These are phyloP conservation scores for Corydoras sp. DNA, from an alignment of 2,113 vertebrate genomes.

Conservation along the genomic window DNA sequence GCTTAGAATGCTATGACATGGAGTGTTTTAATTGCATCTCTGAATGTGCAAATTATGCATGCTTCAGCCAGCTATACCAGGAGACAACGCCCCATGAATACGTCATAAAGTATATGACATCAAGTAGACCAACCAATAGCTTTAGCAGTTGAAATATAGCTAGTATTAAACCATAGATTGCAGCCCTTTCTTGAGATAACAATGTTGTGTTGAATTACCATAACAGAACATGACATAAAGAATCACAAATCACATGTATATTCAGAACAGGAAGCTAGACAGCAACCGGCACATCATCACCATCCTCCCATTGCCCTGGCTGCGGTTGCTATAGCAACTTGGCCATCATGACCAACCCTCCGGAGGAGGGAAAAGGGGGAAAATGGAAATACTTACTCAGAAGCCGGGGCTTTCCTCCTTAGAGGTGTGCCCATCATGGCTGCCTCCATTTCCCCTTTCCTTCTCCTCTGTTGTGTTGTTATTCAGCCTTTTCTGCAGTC, in stretches of 20 bases:
- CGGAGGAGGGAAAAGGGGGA: constrained; percentile 27
- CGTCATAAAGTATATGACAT: too few relatives aligned
- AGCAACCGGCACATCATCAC: constrained; percentile 36
- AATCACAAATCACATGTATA: constrained; percentile 1
- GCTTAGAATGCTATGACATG: too few relatives aligned
- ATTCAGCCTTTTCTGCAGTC: constrained; percentile 1
- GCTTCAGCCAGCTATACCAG: too few relatives aligned
- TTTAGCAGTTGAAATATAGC: too few relatives aligned
- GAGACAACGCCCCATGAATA: too few relatives aligned
- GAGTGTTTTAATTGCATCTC: too few relatives aligned
- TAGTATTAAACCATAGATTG: neutral
- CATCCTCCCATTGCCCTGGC: constrained; percentile 30
- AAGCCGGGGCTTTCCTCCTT: constrained; percentile 35
- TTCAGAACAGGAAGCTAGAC: constrained; percentile 38
- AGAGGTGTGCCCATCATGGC: constrained; percentile 45
- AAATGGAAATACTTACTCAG: constrained; percentile 47
- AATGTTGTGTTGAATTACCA: neutral
- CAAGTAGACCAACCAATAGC: too few relatives aligned
- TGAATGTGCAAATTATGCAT: too few relatives aligned
- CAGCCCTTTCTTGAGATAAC: neutral
- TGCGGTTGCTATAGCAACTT: constrained; percentile 45
- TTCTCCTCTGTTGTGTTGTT: neutral
- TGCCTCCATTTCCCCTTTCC: constrained; percentile 21
- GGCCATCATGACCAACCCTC: constrained; percentile 40
- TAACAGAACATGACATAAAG: too few relatives aligned